Base-by-base conservation (phyloP, 2,797 vertebrate species). In the Zalophus californianus region DNA sequence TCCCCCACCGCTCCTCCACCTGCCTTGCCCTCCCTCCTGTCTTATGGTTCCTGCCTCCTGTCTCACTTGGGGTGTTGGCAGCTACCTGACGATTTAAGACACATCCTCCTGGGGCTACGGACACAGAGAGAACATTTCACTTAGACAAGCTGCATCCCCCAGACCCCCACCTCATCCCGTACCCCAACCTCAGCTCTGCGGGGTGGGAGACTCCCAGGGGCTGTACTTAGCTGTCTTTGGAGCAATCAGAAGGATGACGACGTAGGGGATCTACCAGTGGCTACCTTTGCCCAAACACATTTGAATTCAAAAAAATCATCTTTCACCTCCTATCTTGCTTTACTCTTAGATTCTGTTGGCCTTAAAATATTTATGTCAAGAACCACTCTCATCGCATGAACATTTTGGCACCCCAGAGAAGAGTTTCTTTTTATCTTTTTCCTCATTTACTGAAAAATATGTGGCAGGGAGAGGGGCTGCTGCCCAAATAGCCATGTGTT, bases 251-350 rank as follows among this genome's bases (percentile, higher is more conserved):
- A 60, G 85, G 83, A 94, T 41, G 79, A 87, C 10, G 79, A 87
- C 10, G 50, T 18, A 29, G 27, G 32, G 16, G 10, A 4, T 32
- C 27, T 50, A 16, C 77, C 7, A 5, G 48, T 64, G 80, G 20
- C 50, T 96, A 56, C 66, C 68, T 88, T 66, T 64, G 64, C 58
- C 21, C 25, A 50, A 62, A 1, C 25, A 16, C 21, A 73, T 94
- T 50, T 89, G 89, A 94, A 73, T 50, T 96, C 93, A 94, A 80
- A 85, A 91, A 82, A 93, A 70, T 44, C 96, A 68, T 25, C 90
- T 95, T 96, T 96, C 75, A 97, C 89, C 92, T 96, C 27, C 8
- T 44, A 35, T 86, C 21, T 86, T 75, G 48, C 50, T 96, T 1
- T 0, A 14, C 72, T 44, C 78, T 93, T 77, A 97, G 87, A 90